Percentiles rank a stretch among this genome's conserved stretches.
These are phyloP conservation scores for Coccyzus lansbergi DNA, from an alignment of 2,797 vertebrate genomes.

Conservation along the genomic window DNA sequence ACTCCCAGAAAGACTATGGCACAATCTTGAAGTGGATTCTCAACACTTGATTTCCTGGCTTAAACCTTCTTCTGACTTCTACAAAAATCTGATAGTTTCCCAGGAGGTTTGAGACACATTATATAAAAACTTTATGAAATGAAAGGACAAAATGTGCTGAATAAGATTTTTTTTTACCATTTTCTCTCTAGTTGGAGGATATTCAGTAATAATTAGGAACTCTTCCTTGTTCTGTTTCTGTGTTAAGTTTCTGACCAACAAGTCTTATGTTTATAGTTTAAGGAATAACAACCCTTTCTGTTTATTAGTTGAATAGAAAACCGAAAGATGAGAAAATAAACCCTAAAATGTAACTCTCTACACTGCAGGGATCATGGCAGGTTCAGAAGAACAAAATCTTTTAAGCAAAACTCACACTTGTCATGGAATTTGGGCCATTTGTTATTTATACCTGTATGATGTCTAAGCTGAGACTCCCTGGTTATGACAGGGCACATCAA, in stretches of 20 bases:
- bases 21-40: background rate
- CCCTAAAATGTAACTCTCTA: background rate
- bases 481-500: background rate
- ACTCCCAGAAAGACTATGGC: background rate
- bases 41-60: background rate
- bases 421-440: background rate
- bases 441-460: background rate
- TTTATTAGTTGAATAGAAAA: background rate
- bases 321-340: background rate
- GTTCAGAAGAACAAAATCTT: background rate
- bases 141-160: background rate
- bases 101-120: background rate
- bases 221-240: background rate
- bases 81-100: background rate
- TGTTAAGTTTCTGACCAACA: background rate
- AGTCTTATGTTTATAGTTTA: background rate
- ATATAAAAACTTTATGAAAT: background rate
- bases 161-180: background rate
- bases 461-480: background rate
- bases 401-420: background rate
- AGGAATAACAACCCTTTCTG: background rate
- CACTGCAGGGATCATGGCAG: rapidly evolving
- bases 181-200: background rate
- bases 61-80: background rate
- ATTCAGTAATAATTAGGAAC: background rate